Base-by-base conservation (phyloP, 2,888 invertebrate genomes). In the Conistra vaccinii region DNA sequence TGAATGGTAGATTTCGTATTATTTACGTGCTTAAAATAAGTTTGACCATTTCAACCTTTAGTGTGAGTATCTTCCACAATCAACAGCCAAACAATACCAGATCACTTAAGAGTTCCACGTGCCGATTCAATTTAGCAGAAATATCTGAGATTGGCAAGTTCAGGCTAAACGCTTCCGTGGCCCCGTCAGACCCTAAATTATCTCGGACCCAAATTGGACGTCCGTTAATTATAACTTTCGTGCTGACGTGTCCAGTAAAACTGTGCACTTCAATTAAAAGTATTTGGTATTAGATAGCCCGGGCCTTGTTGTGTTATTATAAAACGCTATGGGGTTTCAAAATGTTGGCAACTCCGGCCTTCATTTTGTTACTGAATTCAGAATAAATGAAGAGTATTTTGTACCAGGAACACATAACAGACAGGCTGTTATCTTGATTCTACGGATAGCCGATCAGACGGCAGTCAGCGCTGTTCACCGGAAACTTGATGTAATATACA, bases 211-310 rank as follows among this genome's bases (percentile, higher is more conserved):
- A 90, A 93, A 93, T 92, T 92, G 93, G 91, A 91, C 90, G 90
- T 86, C 88, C 92, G 91, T 94, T 95, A 95, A 95, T 95, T 95
- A 94, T 95, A 95, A 95, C 94, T 95, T 95, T 90, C 86, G 81
- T 86, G 88, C 88, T 90, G 90, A 91, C 90, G 89, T 91, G 91
- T 92, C 90, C 91, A 88, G 88, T 89, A 90, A 85, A 92, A 93
- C 90, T 90, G 91, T 91, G 90, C 90, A 90, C 90, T 91, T 92
- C 91, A 93, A 93, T 94, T 94, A 93, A 92, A 94, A 93, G 92
- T 91, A 90, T 90, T 90, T 87, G 83, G 87, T 90, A 91, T 93
- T 91, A 76, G 72, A 78, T 80, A 79, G 65, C 76, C 42, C 39
- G 23, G 48, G 70, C 78, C 71, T 73, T 85, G 87, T 85, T 89